Evolutionary conservation across 2,888 invertebrate species (phyloP), one percentile per base, ranked within the genome.

Genomic region (Dolichopus griseipennis): DNA sequence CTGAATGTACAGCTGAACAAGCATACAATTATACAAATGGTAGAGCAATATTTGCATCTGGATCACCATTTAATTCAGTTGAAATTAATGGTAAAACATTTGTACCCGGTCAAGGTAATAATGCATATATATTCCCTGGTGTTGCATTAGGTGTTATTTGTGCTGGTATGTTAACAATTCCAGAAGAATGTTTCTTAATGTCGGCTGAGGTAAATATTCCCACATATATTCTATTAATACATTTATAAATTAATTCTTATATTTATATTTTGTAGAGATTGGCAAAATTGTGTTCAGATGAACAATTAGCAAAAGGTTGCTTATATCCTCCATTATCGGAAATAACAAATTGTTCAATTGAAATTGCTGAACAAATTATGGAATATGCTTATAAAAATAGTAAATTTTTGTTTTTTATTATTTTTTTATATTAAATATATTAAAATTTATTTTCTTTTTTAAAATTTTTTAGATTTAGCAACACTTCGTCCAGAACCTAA

Each of bases 1-100:
- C 99, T 0, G 99, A 99, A 83, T 99, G 99, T 79, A 98, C 99
- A n/a, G 99, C 99, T n/a, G 94, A 96, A 80, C 87, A 95, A 75
- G 98, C 97, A 5, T 99, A 97, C 82, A 86, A 81, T 62, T 82
- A 90, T 76, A 96, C 97, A 0, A 87, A 93, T 91, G 98, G 97
- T 61, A 89, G 87, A 70, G 92, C 90, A 67, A 86, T 99, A 71
- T 99, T 98, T 83, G 96, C 97, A 33, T 95, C 95, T 70, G 99
- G 99, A 27, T 97, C 96, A 34, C 99, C 99, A 18, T 99, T 99
- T 83, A 87, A 88, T 66, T 91, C 94, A 0, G 93, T 95, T 69
- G 88, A 85, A 67, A 84, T 89, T 69, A 88, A 92, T 72, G 95
- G 93, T 0, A 89, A 91, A 78, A 88, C 88, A 10, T 90, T 87